Evolutionary conservation across 2,888 invertebrate species (phyloP), one percentile per base, ranked within the genome.

Genomic region (Melanchra persicariae): DNA sequence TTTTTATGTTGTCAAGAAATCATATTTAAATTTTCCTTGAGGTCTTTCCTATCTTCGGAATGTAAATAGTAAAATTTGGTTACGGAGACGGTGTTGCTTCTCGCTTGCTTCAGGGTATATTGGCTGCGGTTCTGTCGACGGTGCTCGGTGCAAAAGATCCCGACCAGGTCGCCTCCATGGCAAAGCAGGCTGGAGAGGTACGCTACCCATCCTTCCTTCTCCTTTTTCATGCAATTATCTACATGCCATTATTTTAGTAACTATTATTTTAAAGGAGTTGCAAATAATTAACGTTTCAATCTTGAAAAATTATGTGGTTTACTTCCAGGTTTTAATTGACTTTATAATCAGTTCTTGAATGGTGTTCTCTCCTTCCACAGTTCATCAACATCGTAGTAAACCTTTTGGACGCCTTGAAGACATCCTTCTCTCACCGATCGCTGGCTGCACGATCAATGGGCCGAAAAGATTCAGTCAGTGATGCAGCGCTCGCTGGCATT

Each of bases 101-200:
- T 96, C 94, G 96, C 96, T 96, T 96, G 95, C 96, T 96, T 97
- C 98, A 98, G 98, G 98, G 98, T 96, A 97, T 98, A 96, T 97
- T 98, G 97, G 98, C 98, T 94, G 98, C 98, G 96, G 97, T 98
- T 95, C 97, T 99, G 96, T 98, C 98, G 94, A 97, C 98, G 96
- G 97, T 98, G 96, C 97, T 98, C 96, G 98, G 98, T 96, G 97
- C 98, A 96, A 98, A 98, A 97, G 98, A 98, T 96, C 98, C 98
- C 93, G 98, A 98, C 95, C 98, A 98, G 96, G 98, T 98, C 96
- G 98, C 98, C 96, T 97, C 97, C 96, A 98, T 98, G 98, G 98
- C 98, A 96, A 98, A 98, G 96, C 98, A 98, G 96, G 98, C 98
- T 96, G 98, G 98, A 96, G 98, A 98, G 98, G 98, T 98, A 98